Evolutionary conservation across 2,888 invertebrate genomes (phyloP).

Genomic region (Tromatobia lineatoria): DNA sequence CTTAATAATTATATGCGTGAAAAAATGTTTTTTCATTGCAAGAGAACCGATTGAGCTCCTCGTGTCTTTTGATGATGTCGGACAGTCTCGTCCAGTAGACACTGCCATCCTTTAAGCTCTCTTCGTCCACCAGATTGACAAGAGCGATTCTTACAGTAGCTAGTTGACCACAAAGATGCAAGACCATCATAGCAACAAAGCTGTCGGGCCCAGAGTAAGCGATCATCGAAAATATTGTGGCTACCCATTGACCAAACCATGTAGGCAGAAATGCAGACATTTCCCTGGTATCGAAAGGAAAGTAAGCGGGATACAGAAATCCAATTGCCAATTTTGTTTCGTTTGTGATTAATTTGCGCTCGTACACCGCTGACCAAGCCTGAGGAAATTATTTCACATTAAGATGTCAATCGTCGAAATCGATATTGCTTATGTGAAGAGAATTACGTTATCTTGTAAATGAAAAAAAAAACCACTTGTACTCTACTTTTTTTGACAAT

Average conservation of each 20-base stretch:
- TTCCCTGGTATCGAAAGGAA: slow-evolving; percentile 73
- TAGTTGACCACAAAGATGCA: slow-evolving; percentile 79
- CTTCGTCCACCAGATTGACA: slow-evolving; percentile 54
- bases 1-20: neutral
- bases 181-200: slow-evolving; percentile 73
- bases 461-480: neutral
- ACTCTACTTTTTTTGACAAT: neutral
- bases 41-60: slow-evolving; percentile 62
- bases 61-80: slow-evolving; percentile 63
- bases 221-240: slow-evolving; percentile 71
- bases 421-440: neutral
- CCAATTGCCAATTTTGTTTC: slow-evolving; percentile 60
- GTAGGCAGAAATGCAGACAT: slow-evolving; percentile 74
- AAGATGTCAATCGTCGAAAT: neutral
- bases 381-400: neutral
- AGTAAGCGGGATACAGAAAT: slow-evolving; percentile 70
- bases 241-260: slow-evolving; percentile 74
- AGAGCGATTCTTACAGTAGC: slow-evolving; percentile 53
- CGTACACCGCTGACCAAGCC: slow-evolving; percentile 46
- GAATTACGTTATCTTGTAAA: neutral
- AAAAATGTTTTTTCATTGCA: neutral
- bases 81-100: slow-evolving; percentile 57
- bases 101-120: slow-evolving; percentile 36
- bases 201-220: slow-evolving; percentile 76
- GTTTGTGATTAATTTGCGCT: slow-evolving; percentile 49